phyloP scores from a whole-genome alignment of 2,888 invertebrate species.

The Mycalesis mineus region DNA sequence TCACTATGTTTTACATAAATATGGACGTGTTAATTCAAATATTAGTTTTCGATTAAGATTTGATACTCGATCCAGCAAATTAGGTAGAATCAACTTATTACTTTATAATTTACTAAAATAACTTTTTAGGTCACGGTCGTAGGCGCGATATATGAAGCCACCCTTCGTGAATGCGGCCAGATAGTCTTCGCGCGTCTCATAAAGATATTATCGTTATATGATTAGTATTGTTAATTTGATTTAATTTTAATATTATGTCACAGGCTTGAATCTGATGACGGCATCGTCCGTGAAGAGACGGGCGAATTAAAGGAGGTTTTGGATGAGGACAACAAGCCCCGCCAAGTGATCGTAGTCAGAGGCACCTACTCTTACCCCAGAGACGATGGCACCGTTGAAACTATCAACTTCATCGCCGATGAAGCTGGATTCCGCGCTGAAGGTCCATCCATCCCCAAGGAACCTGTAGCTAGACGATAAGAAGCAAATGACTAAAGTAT shows the following conservation, averaged over 20 bases:
- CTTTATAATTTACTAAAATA: too few species aligned
- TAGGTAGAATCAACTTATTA: too few species aligned
- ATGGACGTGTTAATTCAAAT: too few species aligned
- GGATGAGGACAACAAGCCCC: conserved; percentile 78
- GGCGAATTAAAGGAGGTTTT: conserved; percentile 61
- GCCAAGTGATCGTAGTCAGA: conserved; percentile 74
- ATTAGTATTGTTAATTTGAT: too few species aligned
- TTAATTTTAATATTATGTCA: conserved; percentile 11
- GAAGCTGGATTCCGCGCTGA: conserved; percentile 81
- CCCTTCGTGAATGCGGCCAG: too few species aligned
- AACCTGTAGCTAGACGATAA: conserved; percentile 36
- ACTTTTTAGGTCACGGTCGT: too few species aligned
- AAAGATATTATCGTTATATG: too few species aligned
- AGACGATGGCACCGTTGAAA: conserved; percentile 72
- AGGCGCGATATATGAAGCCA: too few species aligned
- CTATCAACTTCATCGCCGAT: conserved; percentile 77
- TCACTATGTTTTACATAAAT: too few species aligned
- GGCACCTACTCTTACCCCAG: conserved; percentile 79
- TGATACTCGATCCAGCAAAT: too few species aligned
- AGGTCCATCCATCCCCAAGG: conserved; percentile 79
- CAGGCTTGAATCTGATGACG: conserved; percentile 77
- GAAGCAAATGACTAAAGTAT: conserved; percentile 12
- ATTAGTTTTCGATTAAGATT: too few species aligned
- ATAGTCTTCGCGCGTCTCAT: too few species aligned
- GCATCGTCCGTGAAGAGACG: conserved; percentile 69